Base-by-base conservation (phyloP, 2,797 vertebrate genomes). In the Ctenochaetus hawaiiensis region DNA sequence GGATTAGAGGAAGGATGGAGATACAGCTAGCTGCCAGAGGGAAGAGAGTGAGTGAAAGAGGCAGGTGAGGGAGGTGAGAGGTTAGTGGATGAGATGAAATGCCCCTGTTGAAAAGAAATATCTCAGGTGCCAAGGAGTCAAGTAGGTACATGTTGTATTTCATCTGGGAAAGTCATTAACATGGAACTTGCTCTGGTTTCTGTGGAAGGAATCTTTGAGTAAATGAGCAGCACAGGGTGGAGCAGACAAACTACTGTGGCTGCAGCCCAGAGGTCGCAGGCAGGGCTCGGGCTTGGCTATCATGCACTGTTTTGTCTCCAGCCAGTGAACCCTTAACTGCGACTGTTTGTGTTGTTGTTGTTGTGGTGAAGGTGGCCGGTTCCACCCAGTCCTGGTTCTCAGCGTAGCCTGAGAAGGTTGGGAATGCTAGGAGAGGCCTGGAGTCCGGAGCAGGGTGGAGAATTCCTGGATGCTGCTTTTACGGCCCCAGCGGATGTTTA, bases 391-490 rank as follows among this genome's bases (percentile, higher is more conserved):
- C 74, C 52, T 67, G 83, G 81, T 91, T 93, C 86, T 91, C 84
- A 84, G 76, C 14, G 71, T 37, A 34, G 80, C 71, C 75, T 86
- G 81, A 86, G 82, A 87, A 87, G 81, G 48, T 64, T 44, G 73
- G 64, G 58, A 82, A 79, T 68, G 70, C 14, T 17, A 72, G 82
- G 76, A 71, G 78, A 81, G 87, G 82, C 84, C 82, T 12, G 85
- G 76, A 88, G 65, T 69, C 87, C 72, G 18, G 87, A 84, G 85
- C 78, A 87, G 91, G 92, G 92, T 79, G 92, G 91, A 93, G 93
- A 95, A 95, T 95, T 95, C 94, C 94, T 95, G 95, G 94, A 95
- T 94, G 81, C 92, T 90, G 93, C 87, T 82, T 93, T 81, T 84
- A 91, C 77, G 70, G 92, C 84, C 84, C 90, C 84, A 91, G 61